Percentiles rank a stretch among this genome's conserved stretches.
These are phyloP conservation scores for Cinclus cinclus DNA, from an alignment of 2,113 vertebrate genomes.

Conservation along the genomic window DNA sequence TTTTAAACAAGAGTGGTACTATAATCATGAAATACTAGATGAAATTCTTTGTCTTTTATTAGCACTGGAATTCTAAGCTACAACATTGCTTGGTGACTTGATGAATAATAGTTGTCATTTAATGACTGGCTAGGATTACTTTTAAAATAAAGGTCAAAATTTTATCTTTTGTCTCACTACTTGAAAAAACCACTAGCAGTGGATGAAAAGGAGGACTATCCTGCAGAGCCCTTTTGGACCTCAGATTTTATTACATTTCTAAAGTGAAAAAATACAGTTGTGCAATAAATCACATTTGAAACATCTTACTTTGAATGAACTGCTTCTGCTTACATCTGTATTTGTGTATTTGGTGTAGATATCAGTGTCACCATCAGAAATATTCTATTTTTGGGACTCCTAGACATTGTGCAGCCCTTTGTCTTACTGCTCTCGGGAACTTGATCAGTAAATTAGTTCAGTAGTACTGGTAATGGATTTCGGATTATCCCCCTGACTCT, in stretches of 20 bases:
- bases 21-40: slow-evolving; percentile 12
- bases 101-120: slow-evolving; percentile 14
- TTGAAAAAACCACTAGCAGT: neutral
- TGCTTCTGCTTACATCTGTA: neutral
- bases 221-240: neutral
- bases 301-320: neutral
- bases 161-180: neutral
- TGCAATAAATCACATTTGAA: neutral
- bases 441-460: neutral
- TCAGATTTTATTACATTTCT: neutral
- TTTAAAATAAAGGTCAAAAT: slow-evolving; percentile 4
- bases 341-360: neutral
- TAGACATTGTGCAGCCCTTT: neutral
- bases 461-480: neutral
- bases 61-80: neutral
- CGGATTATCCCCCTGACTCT: fast-evolving
- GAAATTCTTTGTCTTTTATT: neutral
- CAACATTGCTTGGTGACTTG: neutral
- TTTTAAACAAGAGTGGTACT: slow-evolving; percentile 10
- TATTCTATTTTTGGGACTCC: neutral
- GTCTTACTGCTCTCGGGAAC: neutral
- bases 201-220: neutral
- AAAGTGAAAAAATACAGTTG: neutral
- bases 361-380: neutral
- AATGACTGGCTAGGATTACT: neutral